These are phyloP conservation scores for Eira barbara DNA, from an alignment of 2,113 vertebrate species.

Conservation along the genomic window DNA sequence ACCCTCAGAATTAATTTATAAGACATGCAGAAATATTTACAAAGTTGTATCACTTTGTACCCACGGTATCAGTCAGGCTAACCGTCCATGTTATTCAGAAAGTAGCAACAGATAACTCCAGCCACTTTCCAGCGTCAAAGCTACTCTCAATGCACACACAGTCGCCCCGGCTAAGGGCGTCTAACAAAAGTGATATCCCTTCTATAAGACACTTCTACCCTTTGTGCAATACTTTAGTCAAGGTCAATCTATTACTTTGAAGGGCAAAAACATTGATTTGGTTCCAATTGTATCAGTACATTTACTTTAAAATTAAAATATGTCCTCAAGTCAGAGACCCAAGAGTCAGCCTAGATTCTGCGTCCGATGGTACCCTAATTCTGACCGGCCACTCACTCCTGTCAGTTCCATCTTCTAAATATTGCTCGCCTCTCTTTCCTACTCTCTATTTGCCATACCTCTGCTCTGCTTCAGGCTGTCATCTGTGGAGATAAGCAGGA, in stretches of 20 bases:
- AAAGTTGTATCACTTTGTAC: background rate
- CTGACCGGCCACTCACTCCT: background rate
- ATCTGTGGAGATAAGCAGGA: background rate
- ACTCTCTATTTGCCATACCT: background rate
- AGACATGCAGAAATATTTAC: constrained; percentile 30
- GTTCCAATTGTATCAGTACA: background rate
- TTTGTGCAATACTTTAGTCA: background rate
- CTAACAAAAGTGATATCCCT: background rate
- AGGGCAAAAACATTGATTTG: background rate
- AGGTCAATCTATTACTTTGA: background rate
- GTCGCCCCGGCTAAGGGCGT: background rate
- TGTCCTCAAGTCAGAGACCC: background rate
- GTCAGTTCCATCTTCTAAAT: background rate
- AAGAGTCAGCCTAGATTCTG: background rate
- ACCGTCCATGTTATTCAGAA: constrained; percentile 12
- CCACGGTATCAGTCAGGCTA: background rate
- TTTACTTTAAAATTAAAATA: constrained; percentile 31
- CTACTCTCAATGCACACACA: background rate
- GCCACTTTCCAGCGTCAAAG: background rate
- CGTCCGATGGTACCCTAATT: background rate
- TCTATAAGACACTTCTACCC: background rate
- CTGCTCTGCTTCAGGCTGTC: background rate
- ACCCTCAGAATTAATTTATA: constrained; percentile 24
- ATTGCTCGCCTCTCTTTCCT: background rate
- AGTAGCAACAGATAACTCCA: background rate